phyloP scores from a whole-genome alignment of 2,888 invertebrate species.

The Lasius fuliginosus region DNA sequence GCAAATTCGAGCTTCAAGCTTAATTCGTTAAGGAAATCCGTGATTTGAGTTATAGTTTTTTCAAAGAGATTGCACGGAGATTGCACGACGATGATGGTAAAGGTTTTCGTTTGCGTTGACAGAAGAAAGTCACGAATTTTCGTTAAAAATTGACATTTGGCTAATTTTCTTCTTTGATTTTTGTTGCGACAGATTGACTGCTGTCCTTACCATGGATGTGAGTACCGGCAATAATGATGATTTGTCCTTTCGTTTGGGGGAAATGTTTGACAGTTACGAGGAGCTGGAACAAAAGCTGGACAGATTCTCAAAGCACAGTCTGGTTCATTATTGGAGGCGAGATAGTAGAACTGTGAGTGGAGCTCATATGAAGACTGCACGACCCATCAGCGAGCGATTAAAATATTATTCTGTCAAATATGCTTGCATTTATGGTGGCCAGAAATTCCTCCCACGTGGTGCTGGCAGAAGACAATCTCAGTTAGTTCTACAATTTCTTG shows the following conservation, averaged over 20 bases:
- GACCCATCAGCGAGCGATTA: constrained; percentile 84
- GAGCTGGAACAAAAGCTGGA: constrained; percentile 84
- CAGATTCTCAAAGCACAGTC: constrained; percentile 84
- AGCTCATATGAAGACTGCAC: constrained; percentile 86
- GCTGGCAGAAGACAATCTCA: constrained; percentile 84
- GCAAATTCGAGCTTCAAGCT: neutral
- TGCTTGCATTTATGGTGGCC: constrained; percentile 86
- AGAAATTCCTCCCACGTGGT: constrained; percentile 85
- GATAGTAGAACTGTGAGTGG: constrained; percentile 86
- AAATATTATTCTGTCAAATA: constrained; percentile 86
- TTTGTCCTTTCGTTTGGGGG: constrained; percentile 84
- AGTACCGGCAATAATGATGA: constrained; percentile 78
- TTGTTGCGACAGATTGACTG: constrained; percentile 54
- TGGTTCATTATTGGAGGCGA: constrained; percentile 86
- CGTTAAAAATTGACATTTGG: neutral
- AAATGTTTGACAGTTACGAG: constrained; percentile 85
- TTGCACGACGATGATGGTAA: constrained; percentile 29
- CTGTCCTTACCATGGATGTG: constrained; percentile 75
- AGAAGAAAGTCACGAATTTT: neutral
- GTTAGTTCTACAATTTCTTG: constrained; percentile 73
- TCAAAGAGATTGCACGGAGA: neutral
- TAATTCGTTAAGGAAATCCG: neutral
- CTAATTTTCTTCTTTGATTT: neutral
- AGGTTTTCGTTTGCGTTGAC: neutral
- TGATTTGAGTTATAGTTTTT: neutral